phyloP scores from a whole-genome alignment of 2,113 vertebrate species.

The Phasianus colchicus region DNA sequence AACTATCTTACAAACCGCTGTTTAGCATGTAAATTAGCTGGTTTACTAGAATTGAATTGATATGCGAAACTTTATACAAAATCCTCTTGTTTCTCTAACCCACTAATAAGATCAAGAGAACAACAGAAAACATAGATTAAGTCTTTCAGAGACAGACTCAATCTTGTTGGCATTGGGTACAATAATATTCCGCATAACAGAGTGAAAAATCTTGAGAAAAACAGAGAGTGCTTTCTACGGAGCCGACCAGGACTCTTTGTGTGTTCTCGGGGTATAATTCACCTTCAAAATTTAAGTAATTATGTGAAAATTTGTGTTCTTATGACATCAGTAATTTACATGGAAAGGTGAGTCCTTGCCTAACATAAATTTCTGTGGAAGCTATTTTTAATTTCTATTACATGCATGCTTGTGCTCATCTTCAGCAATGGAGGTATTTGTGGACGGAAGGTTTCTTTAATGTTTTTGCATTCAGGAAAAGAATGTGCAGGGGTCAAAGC shows the following conservation, averaged over 20 bases:
- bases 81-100: constrained; percentile 64
- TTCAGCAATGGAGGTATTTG: constrained; percentile 27
- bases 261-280: constrained; percentile 12
- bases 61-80: constrained; percentile 49
- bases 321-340: constrained; percentile 8
- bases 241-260: not conserved
- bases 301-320: not conserved
- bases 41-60: constrained; percentile 58
- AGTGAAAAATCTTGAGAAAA: not conserved
- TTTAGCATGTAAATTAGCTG: constrained; percentile 41
- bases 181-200: not conserved
- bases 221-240: not conserved
- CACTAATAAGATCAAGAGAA: constrained; percentile 65
- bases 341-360: not conserved
- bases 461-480: constrained; percentile 54
- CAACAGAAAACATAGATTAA: constrained; percentile 66
- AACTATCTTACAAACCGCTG: not conserved
- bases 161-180: not conserved
- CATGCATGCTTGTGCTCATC: not conserved
- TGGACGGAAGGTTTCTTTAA: constrained; percentile 46
- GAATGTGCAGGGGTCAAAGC: constrained; percentile 58
- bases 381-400: not conserved
- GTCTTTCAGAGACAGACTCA: constrained; percentile 21
- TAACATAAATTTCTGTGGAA: constrained; percentile 14
- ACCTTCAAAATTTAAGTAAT: constrained; percentile 16